Evolutionary conservation across 2,888 invertebrate genomes (phyloP).

Genomic region (Coecobrya sp.): DNA sequence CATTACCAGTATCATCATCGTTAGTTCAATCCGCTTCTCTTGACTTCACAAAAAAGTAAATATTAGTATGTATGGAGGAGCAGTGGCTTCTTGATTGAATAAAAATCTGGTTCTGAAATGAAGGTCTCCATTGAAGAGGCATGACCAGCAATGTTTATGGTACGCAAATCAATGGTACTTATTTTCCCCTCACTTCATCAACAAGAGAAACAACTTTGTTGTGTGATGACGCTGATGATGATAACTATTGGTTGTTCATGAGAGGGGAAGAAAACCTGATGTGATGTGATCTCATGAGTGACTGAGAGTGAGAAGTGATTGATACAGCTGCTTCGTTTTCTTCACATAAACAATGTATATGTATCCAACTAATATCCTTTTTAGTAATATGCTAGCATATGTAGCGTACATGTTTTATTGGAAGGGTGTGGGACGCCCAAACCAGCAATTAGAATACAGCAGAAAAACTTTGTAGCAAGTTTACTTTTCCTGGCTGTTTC

Average conservation of each 20-base stretch:
- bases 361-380: no score
- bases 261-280: slow-evolving; percentile 27
- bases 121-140: background rate
- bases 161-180: background rate
- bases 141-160: slow-evolving; percentile 1
- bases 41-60: background rate
- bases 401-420: slow-evolving; percentile 2
- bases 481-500: slow-evolving; percentile 6
- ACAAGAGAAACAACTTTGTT: background rate
- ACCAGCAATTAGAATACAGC: slow-evolving; percentile 43
- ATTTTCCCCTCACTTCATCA: background rate
- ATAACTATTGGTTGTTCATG: background rate
- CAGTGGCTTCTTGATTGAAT: slow-evolving; percentile 26
- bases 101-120: background rate
- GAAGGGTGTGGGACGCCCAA: slow-evolving; percentile 36
- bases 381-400: background rate
- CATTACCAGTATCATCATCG: slow-evolving; percentile 3
- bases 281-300: slow-evolving; percentile 44
- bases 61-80: background rate
- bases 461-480: slow-evolving; percentile 28
- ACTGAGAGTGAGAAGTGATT: slow-evolving; percentile 53
- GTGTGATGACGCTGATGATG: slow-evolving; percentile 15
- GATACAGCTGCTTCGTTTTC: slow-evolving; percentile 39
- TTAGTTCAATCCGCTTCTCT: background rate
- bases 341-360: background rate